Percentiles rank a stretch among this genome's conserved stretches.
phyloP scores from a whole-genome alignment of 1,140 invertebrate species.

The Dufourea novaeangliae region DNA sequence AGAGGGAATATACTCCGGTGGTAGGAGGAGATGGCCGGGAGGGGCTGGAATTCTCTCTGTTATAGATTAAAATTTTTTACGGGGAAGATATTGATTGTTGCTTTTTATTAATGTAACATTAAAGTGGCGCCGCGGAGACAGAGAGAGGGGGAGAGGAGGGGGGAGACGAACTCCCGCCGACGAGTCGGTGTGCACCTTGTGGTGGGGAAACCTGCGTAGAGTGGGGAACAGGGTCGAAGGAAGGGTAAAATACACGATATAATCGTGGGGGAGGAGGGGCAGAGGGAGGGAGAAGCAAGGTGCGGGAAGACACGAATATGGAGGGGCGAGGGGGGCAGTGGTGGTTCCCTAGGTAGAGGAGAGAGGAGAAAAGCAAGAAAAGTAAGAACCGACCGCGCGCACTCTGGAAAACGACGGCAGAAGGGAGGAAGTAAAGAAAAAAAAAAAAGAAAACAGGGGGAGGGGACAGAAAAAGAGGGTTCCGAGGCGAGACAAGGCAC shows the following conservation, averaged over 20 bases:
- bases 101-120: slow-evolving; percentile 82
- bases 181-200: slow-evolving; percentile 25
- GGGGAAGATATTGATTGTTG: slow-evolving; percentile 81
- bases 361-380: slow-evolving; percentile 52
- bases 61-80: slow-evolving; percentile 82
- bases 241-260: slow-evolving; percentile 38
- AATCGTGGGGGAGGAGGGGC: slow-evolving; percentile 9
- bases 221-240: slow-evolving; percentile 49
- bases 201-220: slow-evolving; percentile 36
- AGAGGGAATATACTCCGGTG: no score
- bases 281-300: slow-evolving; percentile 13
- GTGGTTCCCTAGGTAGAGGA: slow-evolving; percentile 43
- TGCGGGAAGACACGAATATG: slow-evolving; percentile 43
- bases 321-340: background rate
- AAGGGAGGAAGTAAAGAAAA: slow-evolving; percentile 44
- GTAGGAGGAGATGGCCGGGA: slow-evolving; percentile 36
- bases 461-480: slow-evolving; percentile 15
- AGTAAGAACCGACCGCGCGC: slow-evolving; percentile 52
- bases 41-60: slow-evolving; percentile 73
- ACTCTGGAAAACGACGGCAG: slow-evolving; percentile 61
- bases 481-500: slow-evolving; percentile 47
- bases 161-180: slow-evolving; percentile 47
- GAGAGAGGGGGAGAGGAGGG: slow-evolving; percentile 46
- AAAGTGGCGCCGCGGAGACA: slow-evolving; percentile 73
- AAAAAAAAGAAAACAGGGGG: slow-evolving; percentile 36